Evolutionary conservation across 2,797 vertebrate species (phyloP), one percentile per base, ranked within the genome.

Genomic region (Enteromius thamalakanensis): DNA sequence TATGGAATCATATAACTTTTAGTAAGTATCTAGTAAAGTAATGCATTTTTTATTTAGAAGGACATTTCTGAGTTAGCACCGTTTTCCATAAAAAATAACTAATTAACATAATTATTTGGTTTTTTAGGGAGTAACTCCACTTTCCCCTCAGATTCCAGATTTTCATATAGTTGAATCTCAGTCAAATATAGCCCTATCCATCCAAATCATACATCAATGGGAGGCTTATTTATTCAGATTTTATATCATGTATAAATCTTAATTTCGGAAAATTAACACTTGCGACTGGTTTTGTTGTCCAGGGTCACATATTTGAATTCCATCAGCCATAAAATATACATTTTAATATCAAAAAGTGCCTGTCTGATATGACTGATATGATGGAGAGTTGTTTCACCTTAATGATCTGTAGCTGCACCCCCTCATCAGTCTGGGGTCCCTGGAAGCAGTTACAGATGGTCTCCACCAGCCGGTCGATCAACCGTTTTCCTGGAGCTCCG

Each of bases 331-430:
- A 37, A 26, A 76, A 76, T 19, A 29, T 12, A 15, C 14, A 45
- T 60, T 58, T 76, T 32, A 76, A 76, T 76, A 47, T 49, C 42
- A 45, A 62, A 6, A 37, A 60, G 32, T 42, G 34, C 34, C 53
- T 37, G 3, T 26, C 21, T 23, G 7, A 37, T 1, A 37, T 1
- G 6, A 7, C 19, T 21, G 55, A 4, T 12, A 37, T 19, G 10
- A 80, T 34, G 23, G n/a, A 14, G 14, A 60, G 60, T 70, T 14
- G 11, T 6, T 45, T 89, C 92, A 99, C 98, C 97, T 99, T 99
- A 89, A 99, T 99, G 90, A 99, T 99, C 92, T 99, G 98, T 58
- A 99, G 95, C 85, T 99, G 98, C 58, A 99, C 98, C 6, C 98
- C 98, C 88, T 99, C 98, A 51, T 99, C 98, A 0, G 98, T 99